Evolutionary conservation across 1,140 invertebrate genomes (phyloP).

Genomic region (Phymastichus coffea): DNA sequence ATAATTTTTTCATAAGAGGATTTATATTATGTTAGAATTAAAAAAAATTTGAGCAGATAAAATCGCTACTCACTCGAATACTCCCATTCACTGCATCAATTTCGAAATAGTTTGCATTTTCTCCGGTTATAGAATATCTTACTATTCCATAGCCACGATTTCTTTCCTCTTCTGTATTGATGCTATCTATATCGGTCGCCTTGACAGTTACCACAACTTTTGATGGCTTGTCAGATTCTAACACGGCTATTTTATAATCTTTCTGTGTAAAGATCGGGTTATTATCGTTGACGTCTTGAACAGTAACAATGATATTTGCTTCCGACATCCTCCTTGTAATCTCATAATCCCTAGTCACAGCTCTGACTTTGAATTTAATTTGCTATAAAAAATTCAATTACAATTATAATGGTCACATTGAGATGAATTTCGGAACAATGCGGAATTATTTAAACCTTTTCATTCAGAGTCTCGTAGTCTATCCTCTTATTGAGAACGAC

Average conservation of each 20-base stretch:
- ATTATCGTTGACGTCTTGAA: conserved; percentile 80
- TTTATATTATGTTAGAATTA: too few relatives aligned
- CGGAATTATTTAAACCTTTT: too few relatives aligned
- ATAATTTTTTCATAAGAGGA: too few relatives aligned
- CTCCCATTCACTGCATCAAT: conserved; percentile 69
- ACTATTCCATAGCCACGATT: conserved; percentile 68
- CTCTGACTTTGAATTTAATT: conserved; percentile 65
- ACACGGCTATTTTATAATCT: conserved; percentile 69
- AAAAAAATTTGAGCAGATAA: not conserved
- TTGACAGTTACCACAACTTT: conserved; percentile 69
- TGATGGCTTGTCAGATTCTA: conserved; percentile 69
- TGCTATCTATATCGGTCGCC: conserved; percentile 71
- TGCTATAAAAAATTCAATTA: not conserved
- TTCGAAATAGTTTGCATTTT: conserved; percentile 70
- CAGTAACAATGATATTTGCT: conserved; percentile 69
- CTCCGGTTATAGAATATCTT: conserved; percentile 68
- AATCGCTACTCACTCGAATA: conserved; percentile 60
- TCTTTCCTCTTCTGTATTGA: conserved; percentile 62
- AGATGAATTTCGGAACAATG: too few relatives aligned
- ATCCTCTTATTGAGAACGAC: conserved; percentile 70
- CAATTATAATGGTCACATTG: too few relatives aligned
- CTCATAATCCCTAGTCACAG: conserved; percentile 68
- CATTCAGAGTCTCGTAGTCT: conserved; percentile 71
- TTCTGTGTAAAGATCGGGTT: conserved; percentile 70
- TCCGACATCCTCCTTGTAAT: conserved; percentile 64